Evolutionary conservation across 1,140 invertebrate species (phyloP), one percentile per base, ranked within the genome.

Genomic region (Achatina immaculata): DNA sequence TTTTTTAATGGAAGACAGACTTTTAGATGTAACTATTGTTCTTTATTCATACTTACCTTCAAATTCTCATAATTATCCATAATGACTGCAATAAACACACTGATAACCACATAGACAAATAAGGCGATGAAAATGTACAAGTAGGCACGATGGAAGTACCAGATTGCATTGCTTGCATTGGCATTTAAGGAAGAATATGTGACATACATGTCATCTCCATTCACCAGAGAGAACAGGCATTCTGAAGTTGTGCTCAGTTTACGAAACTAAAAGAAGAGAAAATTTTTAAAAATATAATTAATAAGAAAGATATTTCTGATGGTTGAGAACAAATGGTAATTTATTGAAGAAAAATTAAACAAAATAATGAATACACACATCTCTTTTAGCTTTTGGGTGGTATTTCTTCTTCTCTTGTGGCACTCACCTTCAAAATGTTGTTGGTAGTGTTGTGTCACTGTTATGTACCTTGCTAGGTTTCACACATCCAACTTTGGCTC

Each of bases 21-120:
- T n/a, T n/a, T n/a, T n/a, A n/a, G n/a, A n/a, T n/a, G n/a, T n/a
- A n/a, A n/a, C n/a, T n/a, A n/a, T n/a, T n/a, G n/a, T n/a, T n/a
- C n/a, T n/a, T n/a, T n/a, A n/a, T n/a, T 19, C 21, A 55, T 14
- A 36, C 36, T 43, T 85, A 91, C 93, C 91, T 94, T 99, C 66
- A 99, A 98, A 1, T 97, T 99, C 90, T 99, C 98, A 91, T 99
- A 99, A 0, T 98, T 96, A 92, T 99, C 98, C 95, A 99, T 98
- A 81, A 99, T 99, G 75, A 99, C 96, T 58, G 98, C 96, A 89
- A 99, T 99, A 90, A 99, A 99, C 73, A 99, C 94, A 92, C 96
- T 98, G n/a, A 99, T 93, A 55, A 99, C 96, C 40, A 99, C 96
- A 90, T 99, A 99, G 88, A 99, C 99, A 90, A 98, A 99, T 66